phyloP scores from a whole-genome alignment of 2,113 vertebrate genomes.

The Casuarius casuarius region DNA sequence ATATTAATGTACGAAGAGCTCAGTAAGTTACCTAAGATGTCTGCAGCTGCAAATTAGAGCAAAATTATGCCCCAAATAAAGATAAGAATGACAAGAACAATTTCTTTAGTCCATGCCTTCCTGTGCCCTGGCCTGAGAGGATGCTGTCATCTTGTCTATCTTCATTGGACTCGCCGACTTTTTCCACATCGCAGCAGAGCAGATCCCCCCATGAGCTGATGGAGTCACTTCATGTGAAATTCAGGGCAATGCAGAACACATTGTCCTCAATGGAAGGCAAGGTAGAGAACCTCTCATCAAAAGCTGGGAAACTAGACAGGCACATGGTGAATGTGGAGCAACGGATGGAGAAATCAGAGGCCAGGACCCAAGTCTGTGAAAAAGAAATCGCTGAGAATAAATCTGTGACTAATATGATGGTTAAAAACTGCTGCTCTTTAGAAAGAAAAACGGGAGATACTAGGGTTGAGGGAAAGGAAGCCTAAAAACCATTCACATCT shows the following conservation, averaged over 20 bases:
- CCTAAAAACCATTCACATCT: constrained; percentile 67
- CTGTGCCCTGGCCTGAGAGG: constrained; percentile 77
- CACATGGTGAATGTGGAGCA: constrained; percentile 82
- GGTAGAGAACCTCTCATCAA: constrained; percentile 82
- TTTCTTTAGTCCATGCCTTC: constrained; percentile 73
- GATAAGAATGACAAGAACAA: constrained; percentile 69
- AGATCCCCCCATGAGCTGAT: constrained; percentile 79
- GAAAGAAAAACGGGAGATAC: constrained; percentile 75
- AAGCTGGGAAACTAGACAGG: constrained; percentile 83
- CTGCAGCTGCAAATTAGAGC: constrained; percentile 65
- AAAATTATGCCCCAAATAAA: constrained; percentile 65
- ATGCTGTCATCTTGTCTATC: constrained; percentile 72
- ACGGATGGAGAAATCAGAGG: constrained; percentile 84
- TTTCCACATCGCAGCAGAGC: constrained; percentile 78
- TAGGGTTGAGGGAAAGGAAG: constrained; percentile 69
- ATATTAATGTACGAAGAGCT: constrained; percentile 39
- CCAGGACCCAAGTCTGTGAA: constrained; percentile 84
- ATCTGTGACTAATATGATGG: constrained; percentile 78
- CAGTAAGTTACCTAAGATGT: constrained; percentile 60
- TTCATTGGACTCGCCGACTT: constrained; percentile 76
- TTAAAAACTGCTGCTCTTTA: constrained; percentile 77
- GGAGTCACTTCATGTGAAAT: constrained; percentile 80
- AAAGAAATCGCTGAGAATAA: constrained; percentile 86
- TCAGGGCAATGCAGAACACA: constrained; percentile 81
- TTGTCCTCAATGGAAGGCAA: constrained; percentile 83